Evolutionary conservation across 2,888 invertebrate genomes (phyloP).

Genomic region (Tetranychus piercei): DNA sequence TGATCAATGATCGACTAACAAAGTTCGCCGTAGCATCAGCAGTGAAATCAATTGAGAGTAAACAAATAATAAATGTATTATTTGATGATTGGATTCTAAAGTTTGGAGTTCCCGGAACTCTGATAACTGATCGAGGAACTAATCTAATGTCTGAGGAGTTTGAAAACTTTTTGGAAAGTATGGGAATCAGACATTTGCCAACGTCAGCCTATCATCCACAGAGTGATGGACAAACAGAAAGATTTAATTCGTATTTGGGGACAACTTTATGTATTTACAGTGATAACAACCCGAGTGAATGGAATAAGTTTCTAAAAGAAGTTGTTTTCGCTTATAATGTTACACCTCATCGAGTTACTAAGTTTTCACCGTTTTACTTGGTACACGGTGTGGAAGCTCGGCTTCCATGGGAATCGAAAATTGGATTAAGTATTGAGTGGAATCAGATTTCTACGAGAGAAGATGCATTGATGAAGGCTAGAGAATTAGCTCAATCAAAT

Average conservation of each 20-base stretch:
- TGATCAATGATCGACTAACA: neutral
- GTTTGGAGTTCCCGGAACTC: slow-evolving; percentile 3
- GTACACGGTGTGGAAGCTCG: neutral
- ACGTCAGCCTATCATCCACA: slow-evolving; percentile 3
- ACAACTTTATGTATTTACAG: neutral
- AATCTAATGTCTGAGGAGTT: neutral
- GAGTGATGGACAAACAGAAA: slow-evolving; percentile 5
- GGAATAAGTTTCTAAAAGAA: neutral
- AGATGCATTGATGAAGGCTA: neutral
- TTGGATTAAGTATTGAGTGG: neutral
- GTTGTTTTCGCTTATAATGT: neutral
- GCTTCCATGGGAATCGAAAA: neutral
- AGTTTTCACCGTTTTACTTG: neutral
- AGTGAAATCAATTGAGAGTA: neutral
- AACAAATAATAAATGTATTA: neutral
- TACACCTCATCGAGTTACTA: neutral
- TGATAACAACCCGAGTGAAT: neutral
- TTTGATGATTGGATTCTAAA: neutral
- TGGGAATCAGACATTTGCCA: neutral
- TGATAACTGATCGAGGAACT: neutral
- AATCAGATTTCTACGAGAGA: neutral
- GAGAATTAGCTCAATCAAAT: neutral
- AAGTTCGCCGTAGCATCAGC: neutral
- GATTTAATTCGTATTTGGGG: neutral
- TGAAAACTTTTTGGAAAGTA: neutral